phyloP scores from a whole-genome alignment of 1,140 invertebrate genomes.

The Aphis gossypii region DNA sequence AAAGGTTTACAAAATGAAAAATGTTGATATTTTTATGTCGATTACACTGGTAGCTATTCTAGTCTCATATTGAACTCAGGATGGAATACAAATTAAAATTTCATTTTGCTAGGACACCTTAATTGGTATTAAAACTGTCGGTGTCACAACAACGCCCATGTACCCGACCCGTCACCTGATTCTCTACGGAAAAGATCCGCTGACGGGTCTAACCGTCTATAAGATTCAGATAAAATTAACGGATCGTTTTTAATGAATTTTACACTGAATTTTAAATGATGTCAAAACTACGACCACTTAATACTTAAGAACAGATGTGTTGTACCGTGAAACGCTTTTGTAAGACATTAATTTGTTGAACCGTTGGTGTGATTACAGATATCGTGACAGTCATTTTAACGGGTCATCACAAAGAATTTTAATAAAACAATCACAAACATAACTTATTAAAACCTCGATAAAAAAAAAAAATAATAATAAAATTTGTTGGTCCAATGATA shows the following conservation, averaged over 20 bases:
- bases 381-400: background rate
- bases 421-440: background rate
- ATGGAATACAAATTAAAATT: background rate
- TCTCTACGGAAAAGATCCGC: background rate
- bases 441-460: background rate
- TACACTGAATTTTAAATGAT: background rate
- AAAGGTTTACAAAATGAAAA: background rate
- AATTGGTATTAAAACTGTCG: background rate
- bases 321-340: background rate
- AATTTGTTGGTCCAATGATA: background rate
- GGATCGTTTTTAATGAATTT: background rate
- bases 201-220: background rate
- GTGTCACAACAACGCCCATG: background rate
- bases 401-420: background rate
- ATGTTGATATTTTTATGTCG: background rate
- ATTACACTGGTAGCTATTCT: background rate
- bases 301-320: background rate
- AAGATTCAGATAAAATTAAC: background rate
- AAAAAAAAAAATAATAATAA: background rate
- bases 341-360: background rate
- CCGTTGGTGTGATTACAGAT: background rate
- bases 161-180: background rate
- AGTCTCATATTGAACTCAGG: background rate
- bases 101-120: background rate
- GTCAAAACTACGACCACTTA: no score